Evolutionary conservation across 1,140 invertebrate species (phyloP).

Genomic region (Zaprionus nigranus): DNA sequence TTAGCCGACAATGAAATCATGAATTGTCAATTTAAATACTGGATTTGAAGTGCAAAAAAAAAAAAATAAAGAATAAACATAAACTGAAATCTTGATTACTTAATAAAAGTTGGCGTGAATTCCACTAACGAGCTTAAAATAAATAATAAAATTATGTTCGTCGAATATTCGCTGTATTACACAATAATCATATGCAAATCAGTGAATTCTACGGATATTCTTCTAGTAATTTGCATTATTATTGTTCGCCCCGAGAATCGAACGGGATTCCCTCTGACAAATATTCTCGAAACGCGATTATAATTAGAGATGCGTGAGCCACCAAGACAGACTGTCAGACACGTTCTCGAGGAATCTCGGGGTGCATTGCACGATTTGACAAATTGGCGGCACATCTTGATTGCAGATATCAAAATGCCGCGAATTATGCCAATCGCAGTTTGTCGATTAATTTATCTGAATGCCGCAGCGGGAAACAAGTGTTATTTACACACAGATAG

Average conservation of each 20-base stretch:
- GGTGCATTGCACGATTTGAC: background rate
- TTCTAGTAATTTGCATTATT: constrained; percentile 5
- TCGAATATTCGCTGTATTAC: constrained; percentile 8
- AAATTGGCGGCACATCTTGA: constrained; percentile 48
- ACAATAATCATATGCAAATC: constrained; percentile 22
- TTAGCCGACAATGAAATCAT: constrained; percentile 3
- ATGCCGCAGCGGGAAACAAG: constrained; percentile 41
- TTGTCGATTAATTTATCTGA: constrained; percentile 48
- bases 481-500: constrained; percentile 33
- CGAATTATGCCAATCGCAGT: constrained; percentile 67
- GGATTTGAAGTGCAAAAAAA: background rate
- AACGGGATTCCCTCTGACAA: constrained; percentile 8
- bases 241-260: background rate
- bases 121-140: constrained; percentile 12
- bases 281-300: constrained; percentile 11
- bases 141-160: constrained; percentile 18
- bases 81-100: background rate
- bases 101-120: constrained; percentile 4
- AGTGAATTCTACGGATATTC: background rate
- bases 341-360: background rate
- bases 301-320: constrained; percentile 5
- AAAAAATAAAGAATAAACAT: background rate
- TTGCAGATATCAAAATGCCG: constrained; percentile 51
- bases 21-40: background rate
- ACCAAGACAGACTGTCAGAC: background rate